Evolutionary conservation across 2,888 invertebrate species (phyloP).

Genomic region (Epirrhoe alternata): DNA sequence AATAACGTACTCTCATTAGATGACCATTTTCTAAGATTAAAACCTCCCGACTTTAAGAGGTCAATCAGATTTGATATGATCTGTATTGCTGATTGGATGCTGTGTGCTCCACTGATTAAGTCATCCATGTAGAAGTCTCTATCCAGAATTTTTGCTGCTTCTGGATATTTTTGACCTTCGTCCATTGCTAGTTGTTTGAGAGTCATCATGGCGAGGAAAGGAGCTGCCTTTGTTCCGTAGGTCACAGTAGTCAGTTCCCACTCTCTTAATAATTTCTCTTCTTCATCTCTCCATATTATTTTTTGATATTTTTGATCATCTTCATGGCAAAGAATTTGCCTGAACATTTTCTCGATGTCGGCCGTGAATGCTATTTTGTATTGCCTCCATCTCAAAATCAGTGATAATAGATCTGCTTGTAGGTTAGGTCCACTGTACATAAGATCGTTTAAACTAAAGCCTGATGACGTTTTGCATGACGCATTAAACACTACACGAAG

Average conservation of each 20-base stretch:
- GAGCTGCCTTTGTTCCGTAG: slow-evolving; percentile 8
- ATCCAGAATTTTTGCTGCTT: slow-evolving; percentile 10
- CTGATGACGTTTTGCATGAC: slow-evolving; percentile 34
- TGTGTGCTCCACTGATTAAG: slow-evolving; percentile 13
- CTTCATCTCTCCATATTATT: slow-evolving; percentile 41
- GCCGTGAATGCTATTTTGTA: slow-evolving; percentile 39
- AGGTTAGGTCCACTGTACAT: slow-evolving; percentile 41
- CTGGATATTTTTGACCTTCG: slow-evolving; percentile 8
- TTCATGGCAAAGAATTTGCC: slow-evolving; percentile 31
- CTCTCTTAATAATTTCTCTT: not conserved
- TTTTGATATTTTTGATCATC: slow-evolving; percentile 39
- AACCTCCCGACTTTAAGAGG: slow-evolving; percentile 34
- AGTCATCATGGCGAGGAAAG: slow-evolving; percentile 40
- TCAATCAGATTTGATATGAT: slow-evolving; percentile 24
- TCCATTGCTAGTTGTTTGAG: slow-evolving; percentile 33
- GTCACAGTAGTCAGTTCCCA: not conserved
- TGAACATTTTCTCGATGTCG: slow-evolving; percentile 44
- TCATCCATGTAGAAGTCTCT: slow-evolving; percentile 34
- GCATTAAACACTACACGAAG: slow-evolving; percentile 44
- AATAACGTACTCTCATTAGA: slow-evolving; percentile 14
- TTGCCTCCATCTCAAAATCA: slow-evolving; percentile 39
- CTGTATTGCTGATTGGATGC: slow-evolving; percentile 17
- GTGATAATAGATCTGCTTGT: slow-evolving; percentile 29
- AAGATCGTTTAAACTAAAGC: slow-evolving; percentile 42
- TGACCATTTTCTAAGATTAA: slow-evolving; percentile 36